phyloP scores from a whole-genome alignment of 2,888 invertebrate genomes.

The Zhengitettix transpicula region DNA sequence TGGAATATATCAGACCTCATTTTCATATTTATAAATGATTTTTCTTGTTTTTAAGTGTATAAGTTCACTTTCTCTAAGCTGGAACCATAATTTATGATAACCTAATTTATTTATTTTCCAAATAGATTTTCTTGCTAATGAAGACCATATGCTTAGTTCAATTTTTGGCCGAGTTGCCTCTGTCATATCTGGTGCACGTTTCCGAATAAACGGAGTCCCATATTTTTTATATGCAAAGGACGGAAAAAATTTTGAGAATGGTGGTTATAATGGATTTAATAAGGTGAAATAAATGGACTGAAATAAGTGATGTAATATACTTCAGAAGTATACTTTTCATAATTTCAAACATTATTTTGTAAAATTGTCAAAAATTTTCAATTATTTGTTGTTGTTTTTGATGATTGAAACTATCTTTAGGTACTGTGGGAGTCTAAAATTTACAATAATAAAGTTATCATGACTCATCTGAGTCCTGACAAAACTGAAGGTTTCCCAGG shows the following conservation, averaged over 20 bases:
- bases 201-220: neutral
- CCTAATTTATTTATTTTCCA: no score
- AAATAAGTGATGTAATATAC: neutral
- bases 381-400: neutral
- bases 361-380: neutral
- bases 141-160: neutral
- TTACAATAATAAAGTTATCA: neutral
- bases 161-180: neutral
- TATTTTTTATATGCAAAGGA: neutral
- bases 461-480: neutral
- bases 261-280: neutral
- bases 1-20: no score
- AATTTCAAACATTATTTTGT: neutral
- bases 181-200: neutral
- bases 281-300: neutral
- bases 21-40: no score
- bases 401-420: neutral
- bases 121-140: no score
- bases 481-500: neutral
- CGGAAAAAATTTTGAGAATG: neutral
- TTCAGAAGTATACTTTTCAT: neutral
- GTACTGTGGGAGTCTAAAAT: neutral
- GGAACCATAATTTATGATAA: no score
- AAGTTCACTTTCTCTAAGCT: no score
- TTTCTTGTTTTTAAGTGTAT: no score